Evolutionary conservation across 92 coral and sea anemone genomes (phyloP), one percentile per base, ranked within the genome.

Genomic region (Blastomussa wellsi): DNA sequence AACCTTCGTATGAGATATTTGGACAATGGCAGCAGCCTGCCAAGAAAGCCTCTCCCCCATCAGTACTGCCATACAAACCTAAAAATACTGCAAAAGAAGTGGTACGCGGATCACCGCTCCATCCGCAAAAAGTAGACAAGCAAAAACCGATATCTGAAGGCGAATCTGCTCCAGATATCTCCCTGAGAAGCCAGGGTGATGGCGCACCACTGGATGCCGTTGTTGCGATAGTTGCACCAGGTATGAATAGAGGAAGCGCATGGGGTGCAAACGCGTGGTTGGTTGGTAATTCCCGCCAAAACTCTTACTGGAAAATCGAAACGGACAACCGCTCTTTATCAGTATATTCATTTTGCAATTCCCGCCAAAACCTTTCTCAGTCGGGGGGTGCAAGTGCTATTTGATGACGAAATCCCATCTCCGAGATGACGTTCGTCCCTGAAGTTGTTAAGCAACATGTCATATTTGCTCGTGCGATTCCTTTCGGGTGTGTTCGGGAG

Each of bases 1-100:
- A 74, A n/a, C 71, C 87, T 48, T 83, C 80, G 17, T 74, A 75
- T 60, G 80, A 59, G 57, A 0, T 74, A n/a, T n/a, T 39, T 39
- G 51, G 28, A 9, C 77, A 72, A 8, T 73, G 77, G 80, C 65
- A 7, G 28, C 80, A 76, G 19, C 47, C 80, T n/a, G 80, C 15
- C 1, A 49, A 41, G 35, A 59, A 26, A 26, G 74, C 26, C 7
- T 66, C 72, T 5, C 29, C 73, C 16, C 72, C 79, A 9, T 29
- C 67, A 22, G 55, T 52, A 48, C 78, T 24, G 19, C 69, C 70
- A 22, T 26, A 59, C 71, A 52, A 41, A 31, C 28, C 28, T 41
- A 41, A 26, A 20, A 68, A 72, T 48, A 31, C 20, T 20, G 66
- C 48, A 0, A 79, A 42, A 44, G 24, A 20, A 59, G 47, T 17